These are phyloP conservation scores for Lutjanus erythropterus DNA, from an alignment of 2,113 vertebrate genomes.

Conservation along the genomic window DNA sequence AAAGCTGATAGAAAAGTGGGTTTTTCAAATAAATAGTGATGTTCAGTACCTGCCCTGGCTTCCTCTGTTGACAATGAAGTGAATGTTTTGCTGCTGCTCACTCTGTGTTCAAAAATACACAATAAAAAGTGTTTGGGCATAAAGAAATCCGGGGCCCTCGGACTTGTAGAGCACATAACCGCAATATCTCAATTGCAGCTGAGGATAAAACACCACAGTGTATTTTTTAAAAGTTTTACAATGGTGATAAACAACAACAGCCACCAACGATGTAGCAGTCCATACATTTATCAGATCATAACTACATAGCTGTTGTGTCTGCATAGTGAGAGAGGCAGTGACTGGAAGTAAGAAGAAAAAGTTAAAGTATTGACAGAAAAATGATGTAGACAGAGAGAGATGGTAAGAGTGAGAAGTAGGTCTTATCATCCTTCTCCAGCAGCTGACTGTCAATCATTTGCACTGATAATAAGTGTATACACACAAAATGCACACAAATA, in stretches of 20 bases:
- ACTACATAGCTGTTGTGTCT: slow-evolving; percentile 24
- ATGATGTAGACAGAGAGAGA: neutral
- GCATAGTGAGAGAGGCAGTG: neutral
- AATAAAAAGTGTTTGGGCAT: neutral
- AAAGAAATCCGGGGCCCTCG: neutral
- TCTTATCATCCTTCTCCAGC: slow-evolving; percentile 48
- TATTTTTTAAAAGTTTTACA: slow-evolving; percentile 7
- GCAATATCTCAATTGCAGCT: neutral
- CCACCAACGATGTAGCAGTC: neutral
- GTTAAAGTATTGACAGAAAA: slow-evolving; percentile 6
- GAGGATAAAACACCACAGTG: neutral
- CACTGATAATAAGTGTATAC: slow-evolving; percentile 21
- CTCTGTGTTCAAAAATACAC: no score
- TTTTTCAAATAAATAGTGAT: neutral
- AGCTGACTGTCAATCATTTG: slow-evolving; percentile 59
- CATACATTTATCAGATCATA: slow-evolving; percentile 52
- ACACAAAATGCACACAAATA: neutral
- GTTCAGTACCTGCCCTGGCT: neutral
- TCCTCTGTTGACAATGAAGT: neutral
- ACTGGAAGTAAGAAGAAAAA: neutral
- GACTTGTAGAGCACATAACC: neutral
- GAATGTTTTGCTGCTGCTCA: neutral
- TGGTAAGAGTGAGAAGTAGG: neutral
- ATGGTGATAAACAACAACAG: slow-evolving; percentile 11
- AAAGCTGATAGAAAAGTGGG: neutral